A percentile compares a stretch with the other conserved stretches of the same genome.
phyloP scores from a whole-genome alignment of 2,113 vertebrate genomes.

The Leucopternis melanops region DNA sequence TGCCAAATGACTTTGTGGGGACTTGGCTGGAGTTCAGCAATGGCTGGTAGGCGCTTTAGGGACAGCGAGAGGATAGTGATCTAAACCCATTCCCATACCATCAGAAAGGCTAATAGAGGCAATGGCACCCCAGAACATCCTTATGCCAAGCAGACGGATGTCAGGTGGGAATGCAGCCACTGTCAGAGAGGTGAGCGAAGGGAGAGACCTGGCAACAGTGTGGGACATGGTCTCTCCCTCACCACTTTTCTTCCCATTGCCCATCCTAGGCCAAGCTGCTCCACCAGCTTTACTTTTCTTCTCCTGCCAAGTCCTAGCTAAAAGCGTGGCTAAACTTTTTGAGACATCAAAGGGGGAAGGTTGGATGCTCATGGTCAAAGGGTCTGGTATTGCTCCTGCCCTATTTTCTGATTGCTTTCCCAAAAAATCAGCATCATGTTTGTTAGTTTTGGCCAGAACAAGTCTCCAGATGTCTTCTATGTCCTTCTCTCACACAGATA shows the following conservation, averaged over 20 bases:
- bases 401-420: background rate
- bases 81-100: background rate
- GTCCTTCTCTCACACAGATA: background rate
- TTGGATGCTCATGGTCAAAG: background rate
- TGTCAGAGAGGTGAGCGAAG: background rate
- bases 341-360: background rate
- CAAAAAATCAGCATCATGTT: background rate
- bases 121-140: background rate
- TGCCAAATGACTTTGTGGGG: background rate
- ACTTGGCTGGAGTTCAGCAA: background rate
- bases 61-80: background rate
- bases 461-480: background rate
- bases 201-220: background rate
- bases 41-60: background rate
- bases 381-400: background rate
- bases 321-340: background rate
- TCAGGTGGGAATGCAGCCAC: background rate
- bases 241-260: background rate
- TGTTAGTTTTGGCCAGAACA: slow-evolving; percentile 27
- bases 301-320: background rate
- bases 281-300: background rate
- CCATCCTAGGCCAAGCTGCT: background rate
- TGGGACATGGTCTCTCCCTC: background rate
- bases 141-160: background rate
- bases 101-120: background rate